A percentile compares a stretch with the other conserved stretches of the same genome.
These are phyloP conservation scores for Epirrhoe alternata DNA, from an alignment of 2,888 invertebrate species.

Conservation along the genomic window DNA sequence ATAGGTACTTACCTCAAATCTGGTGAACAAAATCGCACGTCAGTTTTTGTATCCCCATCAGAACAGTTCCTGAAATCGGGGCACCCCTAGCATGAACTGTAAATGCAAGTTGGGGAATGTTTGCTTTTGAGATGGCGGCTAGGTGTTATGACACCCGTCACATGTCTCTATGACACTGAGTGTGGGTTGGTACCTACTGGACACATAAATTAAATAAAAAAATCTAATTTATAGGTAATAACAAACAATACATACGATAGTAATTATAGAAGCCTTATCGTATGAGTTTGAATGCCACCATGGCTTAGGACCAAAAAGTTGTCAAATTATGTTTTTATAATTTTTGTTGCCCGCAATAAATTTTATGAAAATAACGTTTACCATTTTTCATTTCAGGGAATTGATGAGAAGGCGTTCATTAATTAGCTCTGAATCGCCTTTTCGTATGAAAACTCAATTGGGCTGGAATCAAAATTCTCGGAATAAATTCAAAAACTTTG, in stretches of 20 bases:
- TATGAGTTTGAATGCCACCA: no score
- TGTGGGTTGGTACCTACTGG: not conserved
- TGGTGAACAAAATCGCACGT: not conserved
- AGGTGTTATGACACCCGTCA: slow-evolving; percentile 58
- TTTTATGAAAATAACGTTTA: not conserved
- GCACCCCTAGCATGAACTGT: slow-evolving; percentile 7
- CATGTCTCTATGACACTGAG: slow-evolving; percentile 28
- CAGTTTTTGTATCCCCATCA: not conserved
- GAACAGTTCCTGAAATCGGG: not conserved
- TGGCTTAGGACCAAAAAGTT: no score
- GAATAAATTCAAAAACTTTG: slow-evolving; percentile 30
- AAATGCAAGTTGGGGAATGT: slow-evolving; percentile 63
- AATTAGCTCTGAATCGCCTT: slow-evolving; percentile 23
- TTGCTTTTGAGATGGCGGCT: slow-evolving; percentile 66
- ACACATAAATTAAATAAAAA: no score
- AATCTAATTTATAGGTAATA: no score
- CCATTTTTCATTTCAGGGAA: slow-evolving; percentile 6
- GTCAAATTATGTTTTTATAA: no score
- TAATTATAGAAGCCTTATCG: no score
- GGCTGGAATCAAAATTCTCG: slow-evolving; percentile 28
- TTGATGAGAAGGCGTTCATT: slow-evolving; percentile 19
- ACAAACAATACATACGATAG: no score
- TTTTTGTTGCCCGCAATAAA: no score
- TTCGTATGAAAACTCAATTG: slow-evolving; percentile 24
- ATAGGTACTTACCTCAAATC: not conserved